Conservation (phyloP, 2,797 vertebrate genomes). For the Myoxocephalus aenaeus region DNA sequence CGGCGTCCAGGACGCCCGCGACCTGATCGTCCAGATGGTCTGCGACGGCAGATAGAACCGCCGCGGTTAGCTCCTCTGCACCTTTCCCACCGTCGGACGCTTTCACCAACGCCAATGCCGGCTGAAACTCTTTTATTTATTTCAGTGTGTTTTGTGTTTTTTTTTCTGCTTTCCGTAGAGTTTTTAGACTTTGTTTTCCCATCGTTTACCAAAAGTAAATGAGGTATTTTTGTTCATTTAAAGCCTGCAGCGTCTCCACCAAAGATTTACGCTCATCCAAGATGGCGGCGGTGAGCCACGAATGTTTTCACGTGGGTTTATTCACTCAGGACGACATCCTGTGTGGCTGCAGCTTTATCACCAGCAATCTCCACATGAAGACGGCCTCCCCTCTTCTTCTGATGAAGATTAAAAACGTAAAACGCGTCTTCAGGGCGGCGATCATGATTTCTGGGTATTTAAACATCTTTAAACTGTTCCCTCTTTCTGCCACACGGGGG, state of each 20-base stretch:
- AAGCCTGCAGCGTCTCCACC: slow-evolving; percentile 1
- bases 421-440: no score
- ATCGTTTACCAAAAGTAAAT: not conserved
- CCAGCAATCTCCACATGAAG: not conserved
- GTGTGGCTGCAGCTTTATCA: slow-evolving; percentile 3
- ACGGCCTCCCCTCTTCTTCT: not conserved
- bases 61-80: not conserved
- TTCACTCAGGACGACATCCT: slow-evolving; percentile 3
- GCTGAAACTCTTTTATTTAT: slow-evolving; percentile 23
- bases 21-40: slow-evolving; percentile 90
- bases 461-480: slow-evolving; percentile 8
- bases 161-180: not conserved
- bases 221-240: not conserved
- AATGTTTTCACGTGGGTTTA: slow-evolving; percentile 6
- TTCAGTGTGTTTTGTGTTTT: not conserved
- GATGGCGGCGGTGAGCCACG: not conserved
- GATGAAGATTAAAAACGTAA: not conserved
- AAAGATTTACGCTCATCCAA: slow-evolving; percentile 11
- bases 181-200: not conserved
- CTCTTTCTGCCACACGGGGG: slow-evolving; percentile 16
- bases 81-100: not conserved
- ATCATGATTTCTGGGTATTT: not conserved
- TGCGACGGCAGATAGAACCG: slow-evolving; percentile 67
- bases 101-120: not conserved
- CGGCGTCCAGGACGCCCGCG: slow-evolving; percentile 89